Conservation (phyloP, 2,888 invertebrate species). For the Morinoia aosen region DNA sequence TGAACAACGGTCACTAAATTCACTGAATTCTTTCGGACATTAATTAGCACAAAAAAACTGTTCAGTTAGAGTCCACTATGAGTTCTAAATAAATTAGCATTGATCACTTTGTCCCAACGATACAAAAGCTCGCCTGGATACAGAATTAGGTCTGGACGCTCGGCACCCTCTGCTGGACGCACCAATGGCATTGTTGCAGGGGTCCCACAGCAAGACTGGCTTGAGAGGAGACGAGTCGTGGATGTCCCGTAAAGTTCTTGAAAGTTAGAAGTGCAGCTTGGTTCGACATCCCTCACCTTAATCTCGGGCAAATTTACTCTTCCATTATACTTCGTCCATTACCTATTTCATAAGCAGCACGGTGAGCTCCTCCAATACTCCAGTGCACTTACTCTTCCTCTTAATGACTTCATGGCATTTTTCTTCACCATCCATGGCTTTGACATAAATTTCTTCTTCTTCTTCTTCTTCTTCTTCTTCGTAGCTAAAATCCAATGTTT, state of each 20-base stretch:
- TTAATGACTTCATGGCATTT: background rate
- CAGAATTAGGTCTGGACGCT: background rate
- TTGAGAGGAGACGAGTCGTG: background rate
- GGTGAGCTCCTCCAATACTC: background rate
- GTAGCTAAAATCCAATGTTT: background rate
- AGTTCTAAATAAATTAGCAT: background rate
- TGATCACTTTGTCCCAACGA: background rate
- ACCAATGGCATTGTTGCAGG: background rate
- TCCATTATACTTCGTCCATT: background rate
- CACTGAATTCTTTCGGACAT: background rate
- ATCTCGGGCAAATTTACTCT: background rate
- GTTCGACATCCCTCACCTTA: background rate
- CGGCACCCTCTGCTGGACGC: background rate
- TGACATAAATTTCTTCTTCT: background rate
- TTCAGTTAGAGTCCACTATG: background rate
- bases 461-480: background rate
- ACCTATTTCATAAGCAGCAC: background rate
- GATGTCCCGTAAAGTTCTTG: background rate
- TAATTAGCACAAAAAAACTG: background rate
- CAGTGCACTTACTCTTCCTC: background rate
- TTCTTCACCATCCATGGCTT: background rate
- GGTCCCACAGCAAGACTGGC: background rate
- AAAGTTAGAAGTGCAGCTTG: background rate
- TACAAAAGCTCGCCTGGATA: conserved; percentile 5
- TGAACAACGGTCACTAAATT: background rate